A percentile compares a stretch with the other conserved stretches of the same genome.
Conservation (phyloP, 2,888 invertebrate species). For the Clivina fossor region DNA sequence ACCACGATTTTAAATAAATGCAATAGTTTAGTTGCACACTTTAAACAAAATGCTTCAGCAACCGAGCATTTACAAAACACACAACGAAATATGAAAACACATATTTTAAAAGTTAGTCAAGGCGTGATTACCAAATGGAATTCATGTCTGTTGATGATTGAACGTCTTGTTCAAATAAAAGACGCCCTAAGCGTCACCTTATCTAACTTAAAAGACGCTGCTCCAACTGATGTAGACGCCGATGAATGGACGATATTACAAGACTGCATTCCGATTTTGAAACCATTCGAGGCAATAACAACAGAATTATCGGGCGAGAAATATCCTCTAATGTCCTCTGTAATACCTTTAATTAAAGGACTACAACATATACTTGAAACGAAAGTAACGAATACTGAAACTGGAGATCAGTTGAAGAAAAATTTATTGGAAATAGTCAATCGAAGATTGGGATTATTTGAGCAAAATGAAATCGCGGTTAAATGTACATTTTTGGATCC, state of each 20-base stretch:
- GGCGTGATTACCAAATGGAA: conserved; percentile 32
- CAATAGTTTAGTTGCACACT: conserved; percentile 32
- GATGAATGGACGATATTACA: conserved; percentile 6
- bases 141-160: conserved; percentile 21
- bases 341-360: conserved; percentile 40
- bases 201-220: conserved; percentile 7
- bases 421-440: conserved; percentile 20
- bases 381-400: conserved; percentile 22
- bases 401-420: conserved; percentile 18
- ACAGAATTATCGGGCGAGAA: conserved; percentile 41
- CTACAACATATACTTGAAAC: conserved; percentile 29
- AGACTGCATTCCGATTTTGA: conserved; percentile 34
- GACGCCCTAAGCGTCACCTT: conserved; percentile 14
- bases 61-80: conserved; percentile 28
- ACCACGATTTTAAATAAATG: conserved; percentile 32
- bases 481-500: conserved; percentile 40
- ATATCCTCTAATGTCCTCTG: conserved; percentile 41
- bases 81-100: conserved; percentile 32
- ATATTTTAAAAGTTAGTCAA: conserved; percentile 20
- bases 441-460: conserved; percentile 24
- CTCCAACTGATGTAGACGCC: conserved; percentile 14
- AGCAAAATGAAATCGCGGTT: conserved; percentile 31
- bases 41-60: conserved; percentile 34
- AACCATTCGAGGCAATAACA: conserved; percentile 40
- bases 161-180: conserved; percentile 23